Evolutionary conservation across 2,888 invertebrate species (phyloP).

Genomic region (Mactromeris polynyma): DNA sequence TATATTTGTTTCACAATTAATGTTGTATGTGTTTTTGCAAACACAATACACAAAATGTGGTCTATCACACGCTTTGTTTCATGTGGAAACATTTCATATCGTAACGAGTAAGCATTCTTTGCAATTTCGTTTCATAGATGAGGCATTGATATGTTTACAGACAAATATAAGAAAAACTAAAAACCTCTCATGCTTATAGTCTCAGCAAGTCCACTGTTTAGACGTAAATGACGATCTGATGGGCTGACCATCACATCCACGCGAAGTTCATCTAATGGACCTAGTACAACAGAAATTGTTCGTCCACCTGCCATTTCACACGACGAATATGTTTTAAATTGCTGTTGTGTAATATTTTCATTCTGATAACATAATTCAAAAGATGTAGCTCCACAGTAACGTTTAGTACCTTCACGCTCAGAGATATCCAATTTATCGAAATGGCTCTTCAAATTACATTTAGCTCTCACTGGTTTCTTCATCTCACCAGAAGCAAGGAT

Average conservation of each 20-base stretch:
- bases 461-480: background rate
- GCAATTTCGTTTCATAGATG: no score
- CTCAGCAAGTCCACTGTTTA: conserved; percentile 43
- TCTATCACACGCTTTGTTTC: no score
- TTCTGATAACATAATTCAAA: background rate
- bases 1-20: no score
- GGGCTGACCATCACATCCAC: conserved; percentile 62
- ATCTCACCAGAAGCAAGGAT: background rate
- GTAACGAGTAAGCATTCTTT: no score
- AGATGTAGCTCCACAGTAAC: no score
- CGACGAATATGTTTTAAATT: background rate
- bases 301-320: background rate
- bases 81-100: no score
- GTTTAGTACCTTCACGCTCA: no score
- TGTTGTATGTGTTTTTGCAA: no score
- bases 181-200: conserved; percentile 21
- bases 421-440: background rate
- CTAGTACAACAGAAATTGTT: background rate
- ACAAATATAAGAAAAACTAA: background rate
- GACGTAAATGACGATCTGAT: conserved; percentile 49
- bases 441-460: background rate
- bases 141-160: background rate
- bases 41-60: no score
- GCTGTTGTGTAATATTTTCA: background rate
- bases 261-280: conserved; percentile 22